Percentiles rank a stretch among this genome's conserved stretches.
phyloP scores from a whole-genome alignment of 2,888 invertebrate species.

The Clunio marinus region DNA sequence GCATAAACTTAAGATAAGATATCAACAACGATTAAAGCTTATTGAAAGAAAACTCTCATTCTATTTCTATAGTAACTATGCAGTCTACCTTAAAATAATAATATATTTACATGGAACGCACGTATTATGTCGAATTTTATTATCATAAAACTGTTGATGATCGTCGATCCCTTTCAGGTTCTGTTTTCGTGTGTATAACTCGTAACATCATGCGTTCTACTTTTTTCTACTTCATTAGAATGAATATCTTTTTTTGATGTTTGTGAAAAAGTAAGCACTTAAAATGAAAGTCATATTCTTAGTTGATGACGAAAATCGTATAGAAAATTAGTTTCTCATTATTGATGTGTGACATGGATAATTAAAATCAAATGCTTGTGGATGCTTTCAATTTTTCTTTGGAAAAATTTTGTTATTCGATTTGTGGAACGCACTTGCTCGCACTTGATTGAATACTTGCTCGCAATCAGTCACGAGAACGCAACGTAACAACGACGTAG shows the following conservation, averaged over 20 bases:
- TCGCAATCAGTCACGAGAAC: background rate
- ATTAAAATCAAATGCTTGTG: background rate
- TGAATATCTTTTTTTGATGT: constrained; percentile 18
- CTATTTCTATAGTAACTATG: no score
- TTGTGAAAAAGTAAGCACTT: background rate
- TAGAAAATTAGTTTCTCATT: constrained; percentile 28
- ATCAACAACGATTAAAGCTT: no score
- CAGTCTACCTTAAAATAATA: no score
- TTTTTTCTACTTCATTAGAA: constrained; percentile 13
- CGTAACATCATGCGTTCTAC: constrained; percentile 12
- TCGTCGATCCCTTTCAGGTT: background rate
- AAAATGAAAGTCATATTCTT: background rate
- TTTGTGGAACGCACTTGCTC: no score
- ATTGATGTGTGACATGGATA: constrained; percentile 16
- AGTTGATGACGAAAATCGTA: constrained; percentile 29
- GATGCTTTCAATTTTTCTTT: constrained; percentile 27
- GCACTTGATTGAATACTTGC: no score
- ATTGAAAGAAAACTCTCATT: no score
- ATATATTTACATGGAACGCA: no score
- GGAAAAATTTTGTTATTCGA: background rate
- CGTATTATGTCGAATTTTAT: no score
- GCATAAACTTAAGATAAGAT: no score
- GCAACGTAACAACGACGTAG: background rate
- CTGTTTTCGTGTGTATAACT: background rate
- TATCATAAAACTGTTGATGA: background rate